Evolutionary conservation across 1,140 invertebrate species (phyloP), one percentile per base, ranked within the genome.

Genomic region (Ceratina japonica): DNA sequence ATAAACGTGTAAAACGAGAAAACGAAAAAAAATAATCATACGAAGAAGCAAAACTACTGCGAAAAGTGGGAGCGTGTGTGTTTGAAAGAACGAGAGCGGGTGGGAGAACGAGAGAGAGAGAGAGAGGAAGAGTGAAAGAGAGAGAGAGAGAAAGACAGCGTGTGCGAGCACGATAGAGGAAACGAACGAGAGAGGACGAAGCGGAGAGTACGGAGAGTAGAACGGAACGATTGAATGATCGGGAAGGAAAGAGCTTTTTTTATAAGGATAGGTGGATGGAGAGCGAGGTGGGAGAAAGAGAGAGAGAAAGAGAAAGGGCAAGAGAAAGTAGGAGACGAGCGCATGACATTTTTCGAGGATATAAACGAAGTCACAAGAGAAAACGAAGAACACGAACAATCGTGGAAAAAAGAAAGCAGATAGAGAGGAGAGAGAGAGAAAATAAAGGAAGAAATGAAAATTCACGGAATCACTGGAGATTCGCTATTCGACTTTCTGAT

Each of bases 401-500:
- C 58, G 22, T 22, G 62, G 84, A 56, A 84, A 86, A 81, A 84
- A 78, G 86, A 86, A 88, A 87, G 91, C n/a, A 56, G 20, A 1
- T 52, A 49, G 65, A 65, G 83, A 72, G 44, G 24, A 20, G 59
- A 44, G 44, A 20, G 37, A 15, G 13, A 16, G 24, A 16, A 71
- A 13, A n/a, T n/a, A n/a, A 56, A 20, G 37, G n/a, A 18, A 16
- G 24, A 16, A 71, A 13, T 72, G 76, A 81, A 84, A 84, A 87
- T 63, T 72, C 68, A 78, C 37, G 83, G 80, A 88, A 88, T 87
- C 86, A 73, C 75, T 80, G 80, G 80, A 80, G 81, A 88, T 86
- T 75, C 80, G 81, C 79, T 82, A 84, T 84, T 87, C 81, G 87
- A 88, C 82, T 88, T 87, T 86, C 79, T 84, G 81, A 88, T 88